Evolutionary conservation across 2,797 vertebrate genomes (phyloP).

Genomic region (Hozukius guyotensis): DNA sequence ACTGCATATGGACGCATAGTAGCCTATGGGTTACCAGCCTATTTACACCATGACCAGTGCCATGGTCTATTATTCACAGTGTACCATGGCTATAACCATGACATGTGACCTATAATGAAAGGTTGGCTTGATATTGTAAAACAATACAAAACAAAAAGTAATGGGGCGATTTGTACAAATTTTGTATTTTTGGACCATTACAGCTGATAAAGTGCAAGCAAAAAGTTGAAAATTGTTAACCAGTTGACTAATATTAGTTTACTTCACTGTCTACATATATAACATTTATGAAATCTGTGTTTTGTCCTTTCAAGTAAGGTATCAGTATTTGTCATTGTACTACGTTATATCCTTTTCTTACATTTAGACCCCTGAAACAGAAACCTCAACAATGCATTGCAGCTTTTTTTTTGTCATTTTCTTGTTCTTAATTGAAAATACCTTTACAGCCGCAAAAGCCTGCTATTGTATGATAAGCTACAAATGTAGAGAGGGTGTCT

Average conservation of each 20-base stretch:
- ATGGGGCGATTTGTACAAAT: neutral
- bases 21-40: neutral
- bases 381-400: slow-evolving; percentile 42
- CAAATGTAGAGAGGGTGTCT: slow-evolving; percentile 71
- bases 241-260: neutral
- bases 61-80: neutral
- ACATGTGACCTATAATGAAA: neutral
- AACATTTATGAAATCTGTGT: neutral
- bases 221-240: neutral
- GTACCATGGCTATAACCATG: too few species aligned
- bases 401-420: slow-evolving; percentile 11
- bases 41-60: neutral
- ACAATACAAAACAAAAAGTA: neutral
- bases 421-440: slow-evolving; percentile 69
- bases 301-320: neutral
- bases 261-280: neutral
- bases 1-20: neutral
- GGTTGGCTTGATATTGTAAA: neutral
- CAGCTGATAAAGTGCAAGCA: neutral
- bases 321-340: neutral
- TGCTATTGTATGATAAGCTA: slow-evolving; percentile 84
- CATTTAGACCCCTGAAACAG: slow-evolving; percentile 16
- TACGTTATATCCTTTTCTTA: neutral
- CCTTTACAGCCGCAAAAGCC: slow-evolving; percentile 72
- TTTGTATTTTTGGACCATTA: neutral